Conservation (phyloP, 2,888 invertebrate genomes). For the Macropis europaea region DNA sequence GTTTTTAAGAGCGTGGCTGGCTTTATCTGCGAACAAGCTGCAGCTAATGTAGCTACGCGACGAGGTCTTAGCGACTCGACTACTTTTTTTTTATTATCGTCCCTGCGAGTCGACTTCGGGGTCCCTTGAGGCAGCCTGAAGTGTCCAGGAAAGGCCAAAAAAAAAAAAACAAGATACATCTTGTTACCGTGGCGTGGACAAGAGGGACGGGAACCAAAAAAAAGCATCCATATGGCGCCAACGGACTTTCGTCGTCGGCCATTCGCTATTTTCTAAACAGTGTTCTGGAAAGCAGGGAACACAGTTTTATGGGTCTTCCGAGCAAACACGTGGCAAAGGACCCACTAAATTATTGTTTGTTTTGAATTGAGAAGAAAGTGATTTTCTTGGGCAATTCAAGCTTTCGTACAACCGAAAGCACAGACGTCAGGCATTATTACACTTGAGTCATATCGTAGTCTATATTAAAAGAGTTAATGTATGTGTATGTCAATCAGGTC, state of each 20-base stretch:
- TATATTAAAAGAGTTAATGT: too few relatives aligned
- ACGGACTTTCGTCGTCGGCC: neutral
- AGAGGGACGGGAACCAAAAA: constrained; percentile 1
- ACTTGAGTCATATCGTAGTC: too few relatives aligned
- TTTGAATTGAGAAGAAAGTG: too few relatives aligned
- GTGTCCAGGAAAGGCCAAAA: constrained; percentile 11
- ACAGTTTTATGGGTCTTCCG: too few relatives aligned
- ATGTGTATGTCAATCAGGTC: too few relatives aligned
- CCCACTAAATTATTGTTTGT: too few relatives aligned
- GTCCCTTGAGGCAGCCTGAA: constrained; percentile 28
- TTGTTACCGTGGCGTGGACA: constrained; percentile 27
- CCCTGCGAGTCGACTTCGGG: constrained; percentile 29
- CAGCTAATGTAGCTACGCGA: constrained; percentile 73
- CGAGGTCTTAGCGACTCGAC: constrained; percentile 48
- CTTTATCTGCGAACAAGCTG: constrained; percentile 73
- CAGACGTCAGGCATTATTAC: too few relatives aligned
- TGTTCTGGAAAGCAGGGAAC: too few relatives aligned
- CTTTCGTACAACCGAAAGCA: too few relatives aligned
- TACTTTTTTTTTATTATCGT: constrained; percentile 47
- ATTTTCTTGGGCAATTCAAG: too few relatives aligned
- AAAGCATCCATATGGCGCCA: neutral
- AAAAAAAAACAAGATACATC: constrained; percentile 20
- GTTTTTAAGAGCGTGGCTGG: constrained; percentile 69
- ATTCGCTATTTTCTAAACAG: too few relatives aligned
- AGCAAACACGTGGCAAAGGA: too few relatives aligned